A percentile compares a stretch with the other conserved stretches of the same genome.
These are phyloP conservation scores for Pocillopora verrucosa DNA, from an alignment of 64 coral and sea anemone genomes.

Conservation along the genomic window DNA sequence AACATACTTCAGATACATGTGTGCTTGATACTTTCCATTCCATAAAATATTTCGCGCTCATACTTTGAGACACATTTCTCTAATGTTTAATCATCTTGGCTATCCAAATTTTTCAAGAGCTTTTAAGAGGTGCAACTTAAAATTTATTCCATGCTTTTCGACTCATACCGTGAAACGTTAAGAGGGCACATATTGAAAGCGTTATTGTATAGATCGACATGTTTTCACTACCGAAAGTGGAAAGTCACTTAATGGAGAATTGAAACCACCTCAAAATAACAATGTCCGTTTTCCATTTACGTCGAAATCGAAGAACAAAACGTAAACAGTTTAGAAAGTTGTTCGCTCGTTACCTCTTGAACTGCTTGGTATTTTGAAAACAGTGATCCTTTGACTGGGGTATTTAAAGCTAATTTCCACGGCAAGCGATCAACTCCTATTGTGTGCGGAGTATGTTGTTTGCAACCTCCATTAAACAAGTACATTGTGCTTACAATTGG, in stretches of 20 bases:
- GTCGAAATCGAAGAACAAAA: neutral
- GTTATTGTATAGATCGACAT: neutral
- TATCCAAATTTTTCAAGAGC: neutral
- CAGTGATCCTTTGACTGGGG: constrained; percentile 11
- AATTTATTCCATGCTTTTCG: neutral
- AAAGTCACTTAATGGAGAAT: neutral
- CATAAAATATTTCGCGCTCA: no score
- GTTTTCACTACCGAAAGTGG: constrained; percentile 3
- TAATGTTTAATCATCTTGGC: neutral
- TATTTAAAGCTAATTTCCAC: constrained; percentile 34
- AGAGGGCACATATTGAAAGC: neutral
- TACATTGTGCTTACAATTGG: constrained; percentile 17
- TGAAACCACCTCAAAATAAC: neutral
- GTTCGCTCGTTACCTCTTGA: neutral
- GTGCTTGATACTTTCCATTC: no score
- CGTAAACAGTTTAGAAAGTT: constrained; percentile 5
- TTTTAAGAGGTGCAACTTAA: neutral
- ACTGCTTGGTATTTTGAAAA: neutral
- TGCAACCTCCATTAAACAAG: constrained; percentile 37
- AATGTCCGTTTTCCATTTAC: neutral
- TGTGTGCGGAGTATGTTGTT: constrained; percentile 15
- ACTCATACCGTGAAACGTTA: neutral
- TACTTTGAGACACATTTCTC: no score
- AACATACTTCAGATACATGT: no score
- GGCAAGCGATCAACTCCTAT: constrained; percentile 37